Conservation (phyloP, 2,888 invertebrate species). For the Bellardia pandia region DNA sequence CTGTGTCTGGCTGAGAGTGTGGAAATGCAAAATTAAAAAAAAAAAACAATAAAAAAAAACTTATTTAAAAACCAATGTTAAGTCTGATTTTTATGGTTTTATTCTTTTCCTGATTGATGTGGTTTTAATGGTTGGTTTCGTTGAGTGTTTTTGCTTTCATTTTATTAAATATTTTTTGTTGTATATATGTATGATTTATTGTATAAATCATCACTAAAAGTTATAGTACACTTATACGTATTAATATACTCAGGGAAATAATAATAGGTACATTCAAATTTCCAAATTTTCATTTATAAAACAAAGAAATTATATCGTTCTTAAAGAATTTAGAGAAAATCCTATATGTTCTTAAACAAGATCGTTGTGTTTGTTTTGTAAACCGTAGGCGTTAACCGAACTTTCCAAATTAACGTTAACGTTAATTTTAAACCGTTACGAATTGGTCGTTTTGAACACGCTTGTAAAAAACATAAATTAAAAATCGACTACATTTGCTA, state of each 20-base stretch:
- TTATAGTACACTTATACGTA: background rate
- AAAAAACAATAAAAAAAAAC: conserved; percentile 13
- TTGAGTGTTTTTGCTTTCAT: conserved; percentile 42
- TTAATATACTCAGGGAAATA: background rate
- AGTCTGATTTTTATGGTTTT: conserved; percentile 52
- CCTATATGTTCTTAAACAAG: too few species aligned
- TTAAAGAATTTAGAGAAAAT: too few species aligned
- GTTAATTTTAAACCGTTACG: too few species aligned
- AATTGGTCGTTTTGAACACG: too few species aligned
- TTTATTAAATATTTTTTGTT: conserved; percentile 28
- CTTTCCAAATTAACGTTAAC: too few species aligned
- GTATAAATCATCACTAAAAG: conserved; percentile 25
- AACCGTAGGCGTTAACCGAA: too few species aligned
- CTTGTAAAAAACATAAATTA: too few species aligned
- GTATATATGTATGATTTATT: conserved; percentile 24
- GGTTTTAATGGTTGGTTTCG: conserved; percentile 53
- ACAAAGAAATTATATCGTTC: too few species aligned
- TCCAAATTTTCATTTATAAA: too few species aligned
- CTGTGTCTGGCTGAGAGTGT: conserved; percentile 2
- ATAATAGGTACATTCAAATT: background rate
- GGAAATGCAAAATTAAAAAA: conserved; percentile 36
- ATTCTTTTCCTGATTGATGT: conserved; percentile 70
- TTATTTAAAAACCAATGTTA: conserved; percentile 51
- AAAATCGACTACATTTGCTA: too few species aligned
- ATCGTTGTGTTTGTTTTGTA: too few species aligned